Evolutionary conservation across 2,888 invertebrate species (phyloP).

Genomic region (Ctenicera cuprea): DNA sequence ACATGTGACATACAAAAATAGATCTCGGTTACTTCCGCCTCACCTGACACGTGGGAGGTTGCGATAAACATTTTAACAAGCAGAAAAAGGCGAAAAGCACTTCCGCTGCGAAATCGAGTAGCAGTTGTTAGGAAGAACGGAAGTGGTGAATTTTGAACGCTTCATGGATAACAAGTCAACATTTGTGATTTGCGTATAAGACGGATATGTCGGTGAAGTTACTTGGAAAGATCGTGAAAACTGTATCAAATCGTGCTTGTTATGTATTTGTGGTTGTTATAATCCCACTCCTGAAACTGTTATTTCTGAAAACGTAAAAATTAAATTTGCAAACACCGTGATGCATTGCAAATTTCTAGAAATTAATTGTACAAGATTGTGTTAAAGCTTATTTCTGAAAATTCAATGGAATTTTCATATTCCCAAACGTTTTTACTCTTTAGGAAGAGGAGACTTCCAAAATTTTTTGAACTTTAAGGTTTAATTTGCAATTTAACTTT

Average conservation of each 20-base stretch:
- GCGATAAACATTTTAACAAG: slow-evolving; percentile 5
- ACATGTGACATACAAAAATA: slow-evolving; percentile 21
- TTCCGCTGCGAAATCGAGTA: slow-evolving; percentile 10
- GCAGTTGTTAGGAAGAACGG: not conserved
- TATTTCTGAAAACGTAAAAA: too few relatives aligned
- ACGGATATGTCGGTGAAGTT: not conserved
- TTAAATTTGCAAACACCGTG: too few relatives aligned
- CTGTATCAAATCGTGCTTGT: not conserved
- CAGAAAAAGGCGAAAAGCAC: not conserved
- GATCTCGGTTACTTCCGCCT: slow-evolving; percentile 19
- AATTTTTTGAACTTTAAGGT: too few relatives aligned
- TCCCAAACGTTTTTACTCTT: too few relatives aligned
- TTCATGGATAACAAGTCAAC: not conserved
- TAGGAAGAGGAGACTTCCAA: too few relatives aligned
- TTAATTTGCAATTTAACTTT: too few relatives aligned
- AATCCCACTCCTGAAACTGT: too few relatives aligned
- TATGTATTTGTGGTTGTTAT: not conserved
- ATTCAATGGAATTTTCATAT: too few relatives aligned
- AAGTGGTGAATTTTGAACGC: slow-evolving; percentile 20
- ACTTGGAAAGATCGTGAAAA: not conserved
- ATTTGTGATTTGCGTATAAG: not conserved
- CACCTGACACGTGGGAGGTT: slow-evolving; percentile 8
- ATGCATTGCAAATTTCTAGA: too few relatives aligned
- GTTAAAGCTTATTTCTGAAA: too few relatives aligned
- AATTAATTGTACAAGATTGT: too few relatives aligned